Evolutionary conservation across 2,797 vertebrate genomes (phyloP), one percentile per base, ranked within the genome.

Genomic region (Anguilla megastoma): DNA sequence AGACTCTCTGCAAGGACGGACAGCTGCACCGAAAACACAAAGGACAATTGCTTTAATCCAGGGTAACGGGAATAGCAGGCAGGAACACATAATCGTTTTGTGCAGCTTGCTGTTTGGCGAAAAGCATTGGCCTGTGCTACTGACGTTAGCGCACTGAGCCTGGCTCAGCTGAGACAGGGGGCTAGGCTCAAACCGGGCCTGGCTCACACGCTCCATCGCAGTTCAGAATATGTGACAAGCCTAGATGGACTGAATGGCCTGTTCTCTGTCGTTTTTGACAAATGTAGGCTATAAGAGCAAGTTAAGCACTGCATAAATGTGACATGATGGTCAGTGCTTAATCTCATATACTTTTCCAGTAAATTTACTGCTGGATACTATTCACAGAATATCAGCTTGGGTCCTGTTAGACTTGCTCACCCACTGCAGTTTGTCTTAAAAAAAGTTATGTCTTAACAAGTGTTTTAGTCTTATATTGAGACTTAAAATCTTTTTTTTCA

Each of bases 1-100:
- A 94, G 94, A n/a, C 58, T 9, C 7, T 16, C 7, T 71, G 74
- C 89, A 87, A 84, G 84, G 84, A 86, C 84, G n/a, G 79, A 60
- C 85, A 88, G 85, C 87, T 85, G 85, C 66, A 66, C 24, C 56
- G 82, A 71, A 69, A 10, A 60, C 54, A 45, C 86, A 87, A 12
- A 63, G 54, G 50, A 30, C 76, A 84, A 87, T 58, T 45, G 41
- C 41, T 45, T 45, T 45, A 52, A 52, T 52, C 18, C 79, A 48
- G 45, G 33, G 16, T 4, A 45, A 21, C 76, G 6, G 18, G 79
- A 21, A n/a, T 50, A 50, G 79, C 18, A n/a, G 21, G 50, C 21
- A n/a, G 79, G n/a, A 9, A 82, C 8, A 82, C 21, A 82, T 50
- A 48, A n/a, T 82, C 41, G 24, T 48, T 82, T 48, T n/a, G 45